Base-by-base conservation (phyloP, 2,113 vertebrate species). In the Tupaia tana region DNA sequence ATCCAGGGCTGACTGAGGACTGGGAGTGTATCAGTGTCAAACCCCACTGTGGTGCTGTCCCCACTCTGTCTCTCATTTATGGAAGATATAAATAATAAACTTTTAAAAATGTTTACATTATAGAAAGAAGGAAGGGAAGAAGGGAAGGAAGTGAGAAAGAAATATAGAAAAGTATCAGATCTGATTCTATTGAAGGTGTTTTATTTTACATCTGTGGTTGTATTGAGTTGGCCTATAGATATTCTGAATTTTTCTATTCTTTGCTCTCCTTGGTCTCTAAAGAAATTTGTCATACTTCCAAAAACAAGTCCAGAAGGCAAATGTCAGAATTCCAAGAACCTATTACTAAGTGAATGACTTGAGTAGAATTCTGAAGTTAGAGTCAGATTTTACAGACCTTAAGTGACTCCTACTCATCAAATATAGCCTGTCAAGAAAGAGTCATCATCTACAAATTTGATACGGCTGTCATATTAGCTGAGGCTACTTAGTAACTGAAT, bases 201-300 rank as follows among this genome's bases (percentile, higher is more conserved):
- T 81, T 80, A 34, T 95, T 93, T 94, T 92, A 22, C 1, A 63
- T 93, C 86, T 89, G 24, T 2, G 92, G 11, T 64, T 90, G 19
- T 94, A 16, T 64, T 71, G 34, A 29, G 9, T 74, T 96, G 52
- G 70, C 34, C 6, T 82, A 20, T 22, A 16, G 22, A 43, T 69
- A 91, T 61, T 78, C 43, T 96, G 91, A 9, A 66, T 73, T 56
- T 94, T 95, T 71, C 56, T 93, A 85, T 67, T 91, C 10, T 67
- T 73, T 91, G 64, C 14, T 66, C 9, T 74, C 88, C 63, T 88
- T 29, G 24, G 19, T 81, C 52, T 19, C 19, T 67, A 96, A 78
- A 64, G 64, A 94, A 91, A 6, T 24, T 95, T 84, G 52, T 86
- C 86, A 79, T 13, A 73, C 19, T 9, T 71, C 77, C 71, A 61